Conservation (phyloP, 2,797 vertebrate species). For the Perodicticus potto region DNA sequence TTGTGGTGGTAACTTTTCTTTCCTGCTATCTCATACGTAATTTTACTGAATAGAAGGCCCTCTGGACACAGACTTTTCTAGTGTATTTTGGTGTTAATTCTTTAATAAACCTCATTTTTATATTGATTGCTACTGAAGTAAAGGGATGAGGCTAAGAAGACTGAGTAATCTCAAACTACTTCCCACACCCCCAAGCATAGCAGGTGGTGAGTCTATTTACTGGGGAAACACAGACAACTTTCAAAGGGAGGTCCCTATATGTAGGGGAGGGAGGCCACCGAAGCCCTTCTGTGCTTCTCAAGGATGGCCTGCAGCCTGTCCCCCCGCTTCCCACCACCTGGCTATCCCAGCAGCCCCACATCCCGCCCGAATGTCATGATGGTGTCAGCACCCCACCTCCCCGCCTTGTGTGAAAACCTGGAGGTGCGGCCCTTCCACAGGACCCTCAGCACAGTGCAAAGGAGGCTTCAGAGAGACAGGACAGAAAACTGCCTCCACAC, state of each 20-base stretch:
- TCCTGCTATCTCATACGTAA: neutral
- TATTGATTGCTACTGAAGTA: neutral
- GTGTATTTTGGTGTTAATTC: neutral
- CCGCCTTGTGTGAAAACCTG: neutral
- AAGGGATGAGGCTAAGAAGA: neutral
- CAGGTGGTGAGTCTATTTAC: neutral
- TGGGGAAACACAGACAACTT: neutral
- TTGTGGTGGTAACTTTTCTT: neutral
- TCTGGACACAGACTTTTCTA: neutral
- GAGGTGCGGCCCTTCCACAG: neutral
- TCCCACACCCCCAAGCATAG: neutral
- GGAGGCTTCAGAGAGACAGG: neutral
- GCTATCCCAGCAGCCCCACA: neutral
- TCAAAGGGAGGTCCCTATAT: neutral
- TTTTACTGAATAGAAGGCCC: neutral
- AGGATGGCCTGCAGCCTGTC: neutral
- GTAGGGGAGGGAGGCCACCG: no score
- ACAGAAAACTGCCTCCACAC: neutral
- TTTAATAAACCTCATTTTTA: conserved; percentile 14
- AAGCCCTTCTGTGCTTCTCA: neutral
- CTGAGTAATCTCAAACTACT: neutral
- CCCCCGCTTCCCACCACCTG: neutral
- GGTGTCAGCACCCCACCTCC: neutral
- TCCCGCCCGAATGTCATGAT: neutral
- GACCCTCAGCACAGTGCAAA: neutral